phyloP scores from a whole-genome alignment of 2,113 vertebrate genomes.

The Hippotragus niger region DNA sequence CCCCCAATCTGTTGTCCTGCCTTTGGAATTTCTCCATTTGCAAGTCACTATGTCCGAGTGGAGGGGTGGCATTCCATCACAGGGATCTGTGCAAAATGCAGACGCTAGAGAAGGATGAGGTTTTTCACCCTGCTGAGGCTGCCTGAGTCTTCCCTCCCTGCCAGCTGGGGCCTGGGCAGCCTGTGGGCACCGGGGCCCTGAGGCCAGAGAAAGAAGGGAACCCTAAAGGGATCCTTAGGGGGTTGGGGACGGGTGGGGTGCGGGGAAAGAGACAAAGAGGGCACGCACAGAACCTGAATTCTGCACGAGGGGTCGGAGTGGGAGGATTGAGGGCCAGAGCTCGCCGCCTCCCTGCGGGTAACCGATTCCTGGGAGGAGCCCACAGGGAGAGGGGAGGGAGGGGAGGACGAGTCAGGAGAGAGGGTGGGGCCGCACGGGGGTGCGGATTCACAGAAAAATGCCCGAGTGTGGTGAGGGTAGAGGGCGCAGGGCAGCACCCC shows the following conservation, averaged over 20 bases:
- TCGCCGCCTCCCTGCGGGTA: constrained; percentile 40
- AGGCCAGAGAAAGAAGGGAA: neutral
- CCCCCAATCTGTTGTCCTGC: neutral
- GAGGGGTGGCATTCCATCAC: neutral
- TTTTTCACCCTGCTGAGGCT: neutral
- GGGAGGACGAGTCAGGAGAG: neutral
- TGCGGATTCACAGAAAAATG: constrained; percentile 30
- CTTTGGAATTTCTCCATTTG: neutral
- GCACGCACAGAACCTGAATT: neutral
- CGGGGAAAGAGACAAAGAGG: neutral
- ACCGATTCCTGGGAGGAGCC: neutral
- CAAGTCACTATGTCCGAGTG: neutral
- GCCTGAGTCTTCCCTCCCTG: neutral
- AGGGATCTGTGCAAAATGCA: neutral
- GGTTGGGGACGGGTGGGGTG: neutral
- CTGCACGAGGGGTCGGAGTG: neutral
- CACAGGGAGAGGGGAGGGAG: neutral
- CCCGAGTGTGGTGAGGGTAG: neutral
- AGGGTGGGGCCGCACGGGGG: constrained; percentile 1
- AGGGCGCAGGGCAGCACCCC: constrained; percentile 42
- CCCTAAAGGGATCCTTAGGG: neutral
- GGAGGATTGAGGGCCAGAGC: neutral
- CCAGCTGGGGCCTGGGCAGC: neutral
- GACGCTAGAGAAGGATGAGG: neutral
- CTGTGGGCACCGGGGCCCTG: neutral